Evolutionary conservation across 23 tunicate genomes (phyloP), one percentile per base, ranked within the genome.

Genomic region (Styela clava): DNA sequence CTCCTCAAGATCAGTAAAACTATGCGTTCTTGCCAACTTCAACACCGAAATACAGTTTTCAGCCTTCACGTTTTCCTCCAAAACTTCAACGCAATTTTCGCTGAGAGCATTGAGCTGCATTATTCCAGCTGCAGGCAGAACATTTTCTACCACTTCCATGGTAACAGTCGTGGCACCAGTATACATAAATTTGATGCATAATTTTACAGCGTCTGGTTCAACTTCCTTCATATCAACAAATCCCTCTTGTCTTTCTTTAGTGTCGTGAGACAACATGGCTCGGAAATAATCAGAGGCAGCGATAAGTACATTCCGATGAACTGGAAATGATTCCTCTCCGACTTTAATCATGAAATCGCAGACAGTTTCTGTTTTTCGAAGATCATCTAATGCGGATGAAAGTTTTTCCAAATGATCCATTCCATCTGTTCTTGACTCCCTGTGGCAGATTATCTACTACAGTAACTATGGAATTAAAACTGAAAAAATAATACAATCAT

Each of bases 271-370:
- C 24, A 79, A 68, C 84, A 79, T 79, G 9, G 84, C 71, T 12
- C 37, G 64, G 35, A 79, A 79, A 68, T 79, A 79, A 2, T 79
- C 78, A 68, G 61, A 62, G 78, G 79, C 44, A 63, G 84, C 79
- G 79, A 33, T 33, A 67, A 79, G 71, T 19, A 79, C 82, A 29
- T 33, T 35, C 0, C 78, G 78, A 31, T 79, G 84, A 22, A 68
- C 84, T 30, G 35, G 35, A 18, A 79, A 24, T 68, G 35, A 31
- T 24, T 79, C 12, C 64, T 68, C 37, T 21, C 78, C 84, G 34
- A 79, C 71, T 31, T 26, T n/a, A 9, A 79, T 67, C 18, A 33
- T 79, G 12, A 67, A 31, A 67, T 79, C 84, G 37, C 78, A 73
- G 31, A 5, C 9, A 25, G 16, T 65, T 7, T 65, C 31, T 65